Evolutionary conservation across 2,888 invertebrate genomes (phyloP).

Genomic region (Mystacides longicornis): DNA sequence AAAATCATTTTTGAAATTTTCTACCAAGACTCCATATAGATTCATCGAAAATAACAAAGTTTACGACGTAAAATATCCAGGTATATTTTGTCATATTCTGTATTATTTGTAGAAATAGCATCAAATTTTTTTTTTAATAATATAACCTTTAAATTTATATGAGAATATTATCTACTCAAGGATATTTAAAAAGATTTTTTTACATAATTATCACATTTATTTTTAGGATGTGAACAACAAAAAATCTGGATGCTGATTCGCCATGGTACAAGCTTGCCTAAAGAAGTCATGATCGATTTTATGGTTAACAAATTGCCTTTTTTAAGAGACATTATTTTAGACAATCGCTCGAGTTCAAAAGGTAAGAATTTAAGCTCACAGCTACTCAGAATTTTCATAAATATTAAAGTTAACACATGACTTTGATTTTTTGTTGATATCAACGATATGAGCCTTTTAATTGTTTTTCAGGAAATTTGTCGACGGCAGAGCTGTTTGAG

Average conservation of each 20-base stretch:
- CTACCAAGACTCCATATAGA: slow-evolving; percentile 68
- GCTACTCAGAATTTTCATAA: no score
- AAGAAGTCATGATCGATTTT: slow-evolving; percentile 46
- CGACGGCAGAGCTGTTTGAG: slow-evolving; percentile 36
- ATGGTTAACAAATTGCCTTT: slow-evolving; percentile 48
- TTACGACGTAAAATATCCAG: slow-evolving; percentile 49
- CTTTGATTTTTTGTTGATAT: no score
- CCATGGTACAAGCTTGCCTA: slow-evolving; percentile 73
- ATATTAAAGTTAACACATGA: no score
- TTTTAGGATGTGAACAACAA: slow-evolving; percentile 54
- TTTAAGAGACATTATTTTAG: slow-evolving; percentile 48
- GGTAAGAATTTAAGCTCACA: no score
- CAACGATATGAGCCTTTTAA: no score
- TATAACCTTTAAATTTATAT: neutral
- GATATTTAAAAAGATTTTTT: neutral
- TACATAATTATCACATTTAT: neutral
- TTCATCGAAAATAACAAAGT: slow-evolving; percentile 58
- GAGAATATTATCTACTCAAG: no score
- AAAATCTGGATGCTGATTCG: slow-evolving; percentile 71
- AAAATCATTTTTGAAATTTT: slow-evolving; percentile 48
- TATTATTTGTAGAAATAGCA: neutral
- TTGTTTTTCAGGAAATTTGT: slow-evolving; percentile 35
- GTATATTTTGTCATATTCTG: slow-evolving; percentile 37
- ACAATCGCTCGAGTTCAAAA: slow-evolving; percentile 33
- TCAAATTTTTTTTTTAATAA: neutral